Evolutionary conservation across 2,113 vertebrate genomes (phyloP).

Genomic region (Sprattus sprattus): DNA sequence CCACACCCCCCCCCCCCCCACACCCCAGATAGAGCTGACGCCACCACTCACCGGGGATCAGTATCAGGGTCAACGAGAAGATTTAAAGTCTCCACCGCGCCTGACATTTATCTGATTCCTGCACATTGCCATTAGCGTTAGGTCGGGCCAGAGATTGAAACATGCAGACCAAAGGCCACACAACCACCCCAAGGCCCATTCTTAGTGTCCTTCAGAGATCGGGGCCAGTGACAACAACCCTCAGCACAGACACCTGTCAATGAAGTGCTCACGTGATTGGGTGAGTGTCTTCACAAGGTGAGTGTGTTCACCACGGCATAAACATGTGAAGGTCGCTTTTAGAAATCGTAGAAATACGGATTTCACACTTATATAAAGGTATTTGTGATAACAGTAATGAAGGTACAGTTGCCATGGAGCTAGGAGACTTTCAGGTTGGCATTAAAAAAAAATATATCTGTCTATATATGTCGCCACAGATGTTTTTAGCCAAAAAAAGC

Average conservation of each 20-base stretch:
- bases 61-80: constrained; percentile 40
- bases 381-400: no score
- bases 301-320: neutral
- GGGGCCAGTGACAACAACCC: constrained; percentile 32
- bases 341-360: neutral
- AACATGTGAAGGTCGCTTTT: neutral
- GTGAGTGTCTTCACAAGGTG: neutral
- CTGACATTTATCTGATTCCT: constrained; percentile 21
- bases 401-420: no score
- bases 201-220: constrained; percentile 47
- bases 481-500: no score
- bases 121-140: constrained; percentile 50
- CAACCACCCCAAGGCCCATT: constrained; percentile 39
- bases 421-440: no score
- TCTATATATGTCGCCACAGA: no score
- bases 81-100: constrained; percentile 33
- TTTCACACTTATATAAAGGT: no score
- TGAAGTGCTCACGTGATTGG: neutral
- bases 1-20: neutral
- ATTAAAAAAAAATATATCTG: no score
- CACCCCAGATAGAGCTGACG: constrained; percentile 17
- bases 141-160: constrained; percentile 19
- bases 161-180: constrained; percentile 41
- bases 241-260: constrained; percentile 18
- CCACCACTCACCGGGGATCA: constrained; percentile 48